Conservation (phyloP, 2,113 vertebrate species). For the Rattus norvegicus region DNA sequence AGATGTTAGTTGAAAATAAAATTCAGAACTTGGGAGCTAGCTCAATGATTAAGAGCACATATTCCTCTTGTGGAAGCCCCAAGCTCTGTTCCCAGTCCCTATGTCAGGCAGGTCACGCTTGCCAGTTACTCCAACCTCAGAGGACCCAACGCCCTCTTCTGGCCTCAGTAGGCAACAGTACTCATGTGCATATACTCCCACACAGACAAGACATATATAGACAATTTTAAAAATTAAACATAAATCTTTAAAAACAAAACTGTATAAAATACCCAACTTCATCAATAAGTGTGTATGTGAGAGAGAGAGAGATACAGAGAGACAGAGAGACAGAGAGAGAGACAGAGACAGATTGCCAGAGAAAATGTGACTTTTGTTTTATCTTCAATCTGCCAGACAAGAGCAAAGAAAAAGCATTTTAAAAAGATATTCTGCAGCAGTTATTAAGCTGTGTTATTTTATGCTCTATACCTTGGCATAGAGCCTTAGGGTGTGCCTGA, state of each 20-base stretch:
- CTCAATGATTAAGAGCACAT: neutral
- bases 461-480: neutral
- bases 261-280: too few relatives aligned
- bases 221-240: neutral
- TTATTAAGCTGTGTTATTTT: neutral
- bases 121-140: neutral
- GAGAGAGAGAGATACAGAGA: too few relatives aligned
- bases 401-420: neutral
- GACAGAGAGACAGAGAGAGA: too few relatives aligned
- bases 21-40: neutral
- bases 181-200: neutral
- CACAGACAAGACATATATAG: neutral
- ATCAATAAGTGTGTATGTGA: too few relatives aligned
- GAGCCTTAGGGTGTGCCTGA: neutral
- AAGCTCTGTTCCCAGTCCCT: neutral
- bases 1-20: too few relatives aligned
- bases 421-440: neutral
- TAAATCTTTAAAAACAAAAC: too few relatives aligned
- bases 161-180: neutral
- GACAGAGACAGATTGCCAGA: neutral
- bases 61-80: neutral
- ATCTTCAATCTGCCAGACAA: neutral
- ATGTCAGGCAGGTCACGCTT: too few relatives aligned
- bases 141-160: neutral
- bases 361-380: neutral